Evolutionary conservation across 2,888 invertebrate genomes (phyloP), one percentile per base, ranked within the genome.

Genomic region (Graphium colonna): DNA sequence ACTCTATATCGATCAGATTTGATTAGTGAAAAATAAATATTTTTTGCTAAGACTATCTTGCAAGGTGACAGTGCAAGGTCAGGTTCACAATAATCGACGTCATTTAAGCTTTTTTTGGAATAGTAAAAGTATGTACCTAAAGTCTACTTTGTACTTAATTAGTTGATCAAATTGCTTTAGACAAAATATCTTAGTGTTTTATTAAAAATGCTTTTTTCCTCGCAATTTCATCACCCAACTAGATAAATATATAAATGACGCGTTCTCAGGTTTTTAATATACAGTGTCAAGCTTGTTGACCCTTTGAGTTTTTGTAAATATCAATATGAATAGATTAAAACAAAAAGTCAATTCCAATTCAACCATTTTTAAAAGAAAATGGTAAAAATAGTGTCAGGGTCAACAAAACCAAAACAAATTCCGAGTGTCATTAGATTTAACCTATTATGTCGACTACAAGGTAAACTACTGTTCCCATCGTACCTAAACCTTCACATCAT

Each of bases 391-490:
- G 13, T 43, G 53, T 49, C 48, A 54, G 3, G 49, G 44, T 49
- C 48, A 38, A 53, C n/a, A 38, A 18, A 53, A 45, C 15, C 33
- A 44, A 49, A 48, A 43, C 52, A 44, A 36, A 51, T 28, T 39
- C 16, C 17, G 28, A 39, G 16, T 36, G 21, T 33, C 15, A 44
- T 49, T 38, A 40, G 31, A 16, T 52, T 21, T 8, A 42, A 52
- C 36, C 33, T 39, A 39, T 44, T 28, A 40, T 43, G 18, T 49
- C 39, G 43, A 49, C 39, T 40, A 54, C 53, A 54, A 54, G 53
- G 53, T 49, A 45, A 54, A 54, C 53, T 10, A 49, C 53, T 28
- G 21, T 40, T 44, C 33, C 44, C 49, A 44, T 49, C 39, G 44
- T 45, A 36, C 13, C 1, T 21, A 31, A 44, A 38, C 52, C 43